phyloP scores from a whole-genome alignment of 2,113 vertebrate species.

The Aptenodytes patagonicus region DNA sequence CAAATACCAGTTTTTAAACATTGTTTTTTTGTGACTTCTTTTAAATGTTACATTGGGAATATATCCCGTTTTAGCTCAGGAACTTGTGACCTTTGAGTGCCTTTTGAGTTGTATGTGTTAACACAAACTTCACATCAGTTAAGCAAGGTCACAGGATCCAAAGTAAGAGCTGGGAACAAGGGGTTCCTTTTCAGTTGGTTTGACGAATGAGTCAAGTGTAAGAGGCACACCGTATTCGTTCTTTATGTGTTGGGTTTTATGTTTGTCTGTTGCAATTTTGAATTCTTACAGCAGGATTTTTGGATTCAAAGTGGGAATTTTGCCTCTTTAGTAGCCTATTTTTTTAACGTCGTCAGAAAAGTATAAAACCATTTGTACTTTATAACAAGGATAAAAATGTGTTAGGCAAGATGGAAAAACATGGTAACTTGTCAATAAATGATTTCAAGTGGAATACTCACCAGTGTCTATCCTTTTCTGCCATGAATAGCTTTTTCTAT shows the following conservation, averaged over 20 bases:
- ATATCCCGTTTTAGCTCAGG: constrained; percentile 70
- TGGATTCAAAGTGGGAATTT: background rate
- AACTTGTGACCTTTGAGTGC: constrained; percentile 73
- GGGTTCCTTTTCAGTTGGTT: constrained; percentile 12
- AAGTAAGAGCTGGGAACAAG: constrained; percentile 43
- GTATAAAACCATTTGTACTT: constrained; percentile 46
- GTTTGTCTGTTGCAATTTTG: background rate
- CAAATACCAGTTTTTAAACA: constrained; percentile 26
- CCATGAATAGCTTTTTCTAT: background rate
- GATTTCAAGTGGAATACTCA: background rate
- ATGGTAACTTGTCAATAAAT: constrained; percentile 21
- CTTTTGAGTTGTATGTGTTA: constrained; percentile 59
- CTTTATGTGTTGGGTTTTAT: background rate
- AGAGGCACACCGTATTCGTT: background rate
- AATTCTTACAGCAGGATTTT: background rate
- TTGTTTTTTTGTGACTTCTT: background rate
- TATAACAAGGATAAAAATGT: background rate
- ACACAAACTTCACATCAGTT: constrained; percentile 31
- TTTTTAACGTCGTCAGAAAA: constrained; percentile 44
- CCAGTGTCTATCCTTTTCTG: background rate
- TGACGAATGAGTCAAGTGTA: background rate
- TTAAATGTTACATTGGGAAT: constrained; percentile 25
- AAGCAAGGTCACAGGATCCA: constrained; percentile 45
- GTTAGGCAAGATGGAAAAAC: background rate
- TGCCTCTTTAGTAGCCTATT: constrained; percentile 33